Conservation (phyloP, 2,797 vertebrate species). For the Gambusia yucatana region DNA sequence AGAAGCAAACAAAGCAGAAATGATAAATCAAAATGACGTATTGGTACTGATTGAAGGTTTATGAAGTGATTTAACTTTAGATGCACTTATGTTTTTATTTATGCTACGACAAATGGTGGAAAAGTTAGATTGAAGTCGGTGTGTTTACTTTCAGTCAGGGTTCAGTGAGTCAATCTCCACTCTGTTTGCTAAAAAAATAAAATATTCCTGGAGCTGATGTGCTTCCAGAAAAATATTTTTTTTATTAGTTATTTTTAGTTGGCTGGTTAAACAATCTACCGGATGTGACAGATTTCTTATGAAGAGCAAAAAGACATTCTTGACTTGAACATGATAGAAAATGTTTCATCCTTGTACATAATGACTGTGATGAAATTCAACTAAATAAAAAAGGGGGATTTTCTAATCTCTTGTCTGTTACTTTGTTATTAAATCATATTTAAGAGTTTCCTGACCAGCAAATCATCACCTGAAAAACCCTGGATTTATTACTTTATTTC, state of each 20-base stretch:
- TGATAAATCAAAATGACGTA: slow-evolving; percentile 6
- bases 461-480: too few species aligned
- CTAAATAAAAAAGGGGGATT: slow-evolving; percentile 73
- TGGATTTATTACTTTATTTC: background rate
- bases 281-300: slow-evolving; percentile 5
- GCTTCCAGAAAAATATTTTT: slow-evolving; percentile 3
- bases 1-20: slow-evolving; percentile 49
- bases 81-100: slow-evolving; percentile 34
- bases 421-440: slow-evolving; percentile 12
- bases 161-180: slow-evolving; percentile 4
- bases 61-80: slow-evolving; percentile 43
- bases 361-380: slow-evolving; percentile 66
- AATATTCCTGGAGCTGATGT: slow-evolving; percentile 10
- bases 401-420: slow-evolving; percentile 51
- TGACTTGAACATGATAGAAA: slow-evolving; percentile 7
- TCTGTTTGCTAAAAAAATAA: background rate
- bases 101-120: slow-evolving; percentile 8
- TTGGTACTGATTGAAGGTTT: slow-evolving; percentile 41
- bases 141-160: slow-evolving; percentile 7
- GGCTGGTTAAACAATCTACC: slow-evolving; percentile 11
- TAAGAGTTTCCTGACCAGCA: background rate
- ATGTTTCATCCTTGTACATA: slow-evolving; percentile 8
- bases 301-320: background rate
- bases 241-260: background rate
- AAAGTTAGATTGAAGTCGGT: background rate